Evolutionary conservation across 2,113 vertebrate species (phyloP).

Genomic region (Ammodytes marinus): DNA sequence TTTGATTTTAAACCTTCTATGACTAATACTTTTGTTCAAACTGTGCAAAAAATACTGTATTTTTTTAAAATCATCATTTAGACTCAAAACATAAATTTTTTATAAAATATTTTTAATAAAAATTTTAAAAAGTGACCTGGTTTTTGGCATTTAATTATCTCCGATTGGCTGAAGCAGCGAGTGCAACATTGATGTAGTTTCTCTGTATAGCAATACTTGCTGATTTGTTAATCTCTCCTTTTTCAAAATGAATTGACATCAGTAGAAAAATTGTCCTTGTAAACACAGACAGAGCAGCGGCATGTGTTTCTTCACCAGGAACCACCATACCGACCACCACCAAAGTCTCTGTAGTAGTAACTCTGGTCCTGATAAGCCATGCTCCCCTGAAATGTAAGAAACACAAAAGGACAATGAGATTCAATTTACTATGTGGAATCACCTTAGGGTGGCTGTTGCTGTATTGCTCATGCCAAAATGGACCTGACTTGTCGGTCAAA

Average conservation of each 20-base stretch:
- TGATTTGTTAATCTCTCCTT: background rate
- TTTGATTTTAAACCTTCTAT: background rate
- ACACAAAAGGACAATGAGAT: background rate
- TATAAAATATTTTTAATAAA: conserved; percentile 46
- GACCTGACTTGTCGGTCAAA: background rate
- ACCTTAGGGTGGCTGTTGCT: background rate
- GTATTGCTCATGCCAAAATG: background rate
- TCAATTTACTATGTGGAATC: background rate
- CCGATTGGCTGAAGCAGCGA: conserved; percentile 10
- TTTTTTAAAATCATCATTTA: background rate
- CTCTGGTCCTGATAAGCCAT: conserved; percentile 83
- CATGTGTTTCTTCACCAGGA: conserved; percentile 80
- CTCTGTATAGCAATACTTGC: background rate
- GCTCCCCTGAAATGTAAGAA: conserved; percentile 85
- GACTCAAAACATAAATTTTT: conserved; percentile 4
- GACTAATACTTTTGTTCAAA: background rate
- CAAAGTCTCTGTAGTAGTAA: conserved; percentile 79
- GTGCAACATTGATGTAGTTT: background rate
- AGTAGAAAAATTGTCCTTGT: background rate
- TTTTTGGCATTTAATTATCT: background rate
- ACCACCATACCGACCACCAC: conserved; percentile 71
- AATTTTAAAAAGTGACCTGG: conserved; percentile 3
- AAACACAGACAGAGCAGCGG: background rate
- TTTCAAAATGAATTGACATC: background rate
- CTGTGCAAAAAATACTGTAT: conserved; percentile 20